Conservation (phyloP, 2,113 vertebrate species). For the Siphamia tubifer region DNA sequence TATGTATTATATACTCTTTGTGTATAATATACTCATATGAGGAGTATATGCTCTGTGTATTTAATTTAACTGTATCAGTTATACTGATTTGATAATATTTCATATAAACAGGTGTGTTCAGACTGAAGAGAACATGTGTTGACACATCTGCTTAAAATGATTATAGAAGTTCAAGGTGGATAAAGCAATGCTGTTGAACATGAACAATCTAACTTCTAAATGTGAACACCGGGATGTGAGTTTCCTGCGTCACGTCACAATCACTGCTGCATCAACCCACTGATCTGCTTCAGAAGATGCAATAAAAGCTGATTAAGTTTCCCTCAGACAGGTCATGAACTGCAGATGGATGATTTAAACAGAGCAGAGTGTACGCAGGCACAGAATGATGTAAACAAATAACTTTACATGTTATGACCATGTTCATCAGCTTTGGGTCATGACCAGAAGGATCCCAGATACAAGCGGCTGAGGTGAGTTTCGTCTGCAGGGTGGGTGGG, state of each 20-base stretch:
- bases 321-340: not conserved
- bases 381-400: conserved; percentile 2
- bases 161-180: not conserved
- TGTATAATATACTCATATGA: too few relatives aligned
- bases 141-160: conserved; percentile 36
- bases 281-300: not conserved
- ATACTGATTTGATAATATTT: too few relatives aligned
- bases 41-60: too few relatives aligned
- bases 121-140: not conserved
- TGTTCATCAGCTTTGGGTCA: too few relatives aligned
- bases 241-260: conserved; percentile 1
- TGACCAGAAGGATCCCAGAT: too few relatives aligned
- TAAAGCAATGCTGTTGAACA: too few relatives aligned
- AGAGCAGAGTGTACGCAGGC: not conserved
- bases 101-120: too few relatives aligned
- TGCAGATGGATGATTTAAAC: not conserved
- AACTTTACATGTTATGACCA: too few relatives aligned
- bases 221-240: conserved; percentile 6
- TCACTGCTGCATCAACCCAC: not conserved
- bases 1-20: too few relatives aligned
- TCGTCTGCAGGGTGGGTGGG: too few relatives aligned
- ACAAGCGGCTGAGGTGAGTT: too few relatives aligned
- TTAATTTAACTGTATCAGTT: too few relatives aligned
- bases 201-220: not conserved
- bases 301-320: not conserved